A percentile compares a stretch with the other conserved stretches of the same genome.
Evolutionary conservation across 1,140 invertebrate species (phyloP).

Genomic region (Stenopsyche tienmushanensis): DNA sequence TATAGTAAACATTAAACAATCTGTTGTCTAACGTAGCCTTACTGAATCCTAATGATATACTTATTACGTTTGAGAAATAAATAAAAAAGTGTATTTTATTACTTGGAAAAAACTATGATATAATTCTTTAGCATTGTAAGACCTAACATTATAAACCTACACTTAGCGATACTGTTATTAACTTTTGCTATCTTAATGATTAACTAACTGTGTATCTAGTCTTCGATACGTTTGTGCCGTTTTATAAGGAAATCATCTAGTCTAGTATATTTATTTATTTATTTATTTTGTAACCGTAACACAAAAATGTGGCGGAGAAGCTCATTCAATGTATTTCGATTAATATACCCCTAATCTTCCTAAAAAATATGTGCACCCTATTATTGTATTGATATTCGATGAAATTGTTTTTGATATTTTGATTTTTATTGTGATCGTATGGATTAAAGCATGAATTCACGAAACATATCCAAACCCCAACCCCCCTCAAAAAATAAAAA

Average conservation of each 20-base stretch:
- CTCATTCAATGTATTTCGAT: neutral
- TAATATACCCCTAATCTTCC: neutral
- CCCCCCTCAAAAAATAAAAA: too few species aligned
- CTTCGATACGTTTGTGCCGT: constrained; percentile 26
- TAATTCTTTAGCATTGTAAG: constrained; percentile 39
- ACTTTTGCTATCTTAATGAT: constrained; percentile 20
- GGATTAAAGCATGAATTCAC: too few species aligned
- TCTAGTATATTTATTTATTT: constrained; percentile 11
- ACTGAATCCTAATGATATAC: constrained; percentile 40
- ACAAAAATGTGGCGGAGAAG: neutral
- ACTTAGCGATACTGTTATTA: constrained; percentile 35
- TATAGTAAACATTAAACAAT: constrained; percentile 22
- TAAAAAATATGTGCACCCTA: constrained; percentile 31
- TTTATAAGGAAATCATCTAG: constrained; percentile 22
- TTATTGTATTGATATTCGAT: too few species aligned
- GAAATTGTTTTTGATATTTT: too few species aligned
- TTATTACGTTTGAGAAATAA: constrained; percentile 42
- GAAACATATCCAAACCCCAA: too few species aligned
- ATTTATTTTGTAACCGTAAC: constrained; percentile 21
- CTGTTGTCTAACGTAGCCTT: constrained; percentile 42
- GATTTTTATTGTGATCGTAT: too few species aligned
- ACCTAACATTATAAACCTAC: constrained; percentile 32
- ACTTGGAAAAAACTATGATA: constrained; percentile 39
- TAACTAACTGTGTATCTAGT: constrained; percentile 22
- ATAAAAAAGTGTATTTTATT: constrained; percentile 42